Percentiles rank a stretch among this genome's conserved stretches.
phyloP scores from a whole-genome alignment of 2,888 invertebrate genomes.

The Leptinotarsa haldemani region DNA sequence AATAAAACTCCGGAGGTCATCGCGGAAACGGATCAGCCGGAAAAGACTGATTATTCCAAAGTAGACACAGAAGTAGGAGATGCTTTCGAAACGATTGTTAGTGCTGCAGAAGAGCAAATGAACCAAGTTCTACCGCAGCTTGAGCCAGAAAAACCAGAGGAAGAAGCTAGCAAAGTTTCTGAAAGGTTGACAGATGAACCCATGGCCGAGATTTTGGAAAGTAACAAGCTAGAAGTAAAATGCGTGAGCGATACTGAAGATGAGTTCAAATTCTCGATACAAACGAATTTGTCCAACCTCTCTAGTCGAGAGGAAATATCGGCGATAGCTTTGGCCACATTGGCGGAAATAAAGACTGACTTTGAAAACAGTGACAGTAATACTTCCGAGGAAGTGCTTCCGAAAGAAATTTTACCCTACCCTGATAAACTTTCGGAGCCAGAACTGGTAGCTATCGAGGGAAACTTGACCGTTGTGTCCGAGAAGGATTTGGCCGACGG shows the following conservation, averaged over 20 bases:
- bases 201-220: constrained; percentile 11
- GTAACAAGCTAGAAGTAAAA: constrained; percentile 44
- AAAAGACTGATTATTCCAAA: constrained; percentile 1
- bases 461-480: constrained; percentile 71
- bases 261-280: constrained; percentile 52
- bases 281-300: constrained; percentile 54
- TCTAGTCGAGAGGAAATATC: constrained; percentile 51
- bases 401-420: constrained; percentile 24
- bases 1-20: background rate
- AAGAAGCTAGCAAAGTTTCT: background rate
- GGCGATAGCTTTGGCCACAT: constrained; percentile 42
- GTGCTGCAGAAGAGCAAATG: background rate
- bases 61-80: constrained; percentile 9
- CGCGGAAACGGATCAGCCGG: background rate
- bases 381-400: constrained; percentile 27
- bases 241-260: constrained; percentile 37
- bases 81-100: background rate
- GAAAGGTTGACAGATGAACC: too few relatives aligned
- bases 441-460: constrained; percentile 67
- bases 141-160: background rate
- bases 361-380: constrained; percentile 33
- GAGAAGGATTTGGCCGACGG: constrained; percentile 62
- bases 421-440: constrained; percentile 44
- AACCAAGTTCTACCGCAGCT: background rate
- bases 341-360: constrained; percentile 43